These are phyloP conservation scores for Lucilia cuprina DNA, from an alignment of 1,140 invertebrate species.

Conservation along the genomic window DNA sequence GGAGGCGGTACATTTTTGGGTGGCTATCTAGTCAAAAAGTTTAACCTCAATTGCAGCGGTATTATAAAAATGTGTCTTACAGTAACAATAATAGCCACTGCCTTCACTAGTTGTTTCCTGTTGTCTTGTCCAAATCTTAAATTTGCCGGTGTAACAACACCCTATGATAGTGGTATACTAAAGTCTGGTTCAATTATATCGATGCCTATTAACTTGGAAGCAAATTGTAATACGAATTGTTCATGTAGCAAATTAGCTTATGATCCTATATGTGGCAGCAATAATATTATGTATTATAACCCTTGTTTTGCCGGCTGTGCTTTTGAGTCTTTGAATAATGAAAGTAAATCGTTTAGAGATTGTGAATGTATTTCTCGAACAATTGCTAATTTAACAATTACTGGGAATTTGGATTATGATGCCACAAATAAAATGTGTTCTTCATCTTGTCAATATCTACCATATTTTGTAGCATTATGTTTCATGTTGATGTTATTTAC, in stretches of 20 bases:
- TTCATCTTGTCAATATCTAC: slow-evolving; percentile 70
- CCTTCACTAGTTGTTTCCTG: slow-evolving; percentile 73
- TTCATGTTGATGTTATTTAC: slow-evolving; percentile 79
- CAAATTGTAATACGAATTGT: slow-evolving; percentile 72
- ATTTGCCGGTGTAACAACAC: slow-evolving; percentile 77
- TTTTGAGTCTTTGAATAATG: slow-evolving; percentile 58
- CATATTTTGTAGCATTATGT: slow-evolving; percentile 72
- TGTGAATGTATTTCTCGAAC: slow-evolving; percentile 65
- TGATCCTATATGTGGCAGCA: slow-evolving; percentile 75
- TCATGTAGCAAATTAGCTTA: slow-evolving; percentile 67
- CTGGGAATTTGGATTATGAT: slow-evolving; percentile 60
- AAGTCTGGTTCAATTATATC: not conserved
- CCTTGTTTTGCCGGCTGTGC: slow-evolving; percentile 84
- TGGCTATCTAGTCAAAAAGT: slow-evolving; percentile 79
- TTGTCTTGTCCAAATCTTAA: slow-evolving; percentile 76
- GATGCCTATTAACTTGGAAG: slow-evolving; percentile 51
- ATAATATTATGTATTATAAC: slow-evolving; percentile 83
- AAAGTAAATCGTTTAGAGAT: slow-evolving; percentile 64
- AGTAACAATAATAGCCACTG: slow-evolving; percentile 67
- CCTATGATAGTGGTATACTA: slow-evolving; percentile 58
- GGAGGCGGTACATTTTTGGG: slow-evolving; percentile 82
- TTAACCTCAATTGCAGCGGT: slow-evolving; percentile 74
- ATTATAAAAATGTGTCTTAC: slow-evolving; percentile 78
- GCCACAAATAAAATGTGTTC: slow-evolving; percentile 72
- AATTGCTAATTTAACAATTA: not conserved